Evolutionary conservation across 2,888 invertebrate genomes (phyloP), one percentile per base, ranked within the genome.

Genomic region (Phalera bucephala): DNA sequence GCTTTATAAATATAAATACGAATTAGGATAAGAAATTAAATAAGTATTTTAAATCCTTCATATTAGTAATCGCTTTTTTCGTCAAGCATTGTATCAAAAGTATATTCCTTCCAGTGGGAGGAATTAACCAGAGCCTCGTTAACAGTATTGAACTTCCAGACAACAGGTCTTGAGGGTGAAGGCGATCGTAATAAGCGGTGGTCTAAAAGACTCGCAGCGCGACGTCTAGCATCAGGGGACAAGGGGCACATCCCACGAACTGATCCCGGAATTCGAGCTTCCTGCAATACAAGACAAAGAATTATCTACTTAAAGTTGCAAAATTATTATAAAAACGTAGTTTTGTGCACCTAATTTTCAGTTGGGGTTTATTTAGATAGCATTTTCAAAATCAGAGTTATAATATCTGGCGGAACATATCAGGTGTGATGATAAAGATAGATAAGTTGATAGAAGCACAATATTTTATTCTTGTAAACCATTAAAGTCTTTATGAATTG

Each of bases 141-240:
- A 31, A 88, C 72, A 6, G 88, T 87, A 38, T 87, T 87, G 48
- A 82, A 87, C 63, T 87, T 88, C 85, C 87, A 86, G 12, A 62
- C 40, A 8, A 61, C 51, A 11, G 64, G 46, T 13, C 58, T 68
- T 9, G 68, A 56, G 2, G 76, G 71, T 1, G 72, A 68, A 1
- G 78, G 73, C 0, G 80, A 73, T 21, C 72, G 53, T 0, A 75
- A 47, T 13, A 62, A 54, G 8, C 78, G 68, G 31, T 82, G 69
- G 34, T 80, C 81, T 33, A 80, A 32, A 7, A 84, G 64, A 45
- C 81, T 85, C 26, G 74, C 53, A 21, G 82, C 65, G 12, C 83
- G 72, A 8, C 77, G 76, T 26, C 80, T 65, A 23, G 73, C 72
- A 15, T 76, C 73, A 2, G 85, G 81, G 4, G 85, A 83, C 41